Conservation (phyloP, 2,113 vertebrate genomes). For the Corydoras sp. region DNA sequence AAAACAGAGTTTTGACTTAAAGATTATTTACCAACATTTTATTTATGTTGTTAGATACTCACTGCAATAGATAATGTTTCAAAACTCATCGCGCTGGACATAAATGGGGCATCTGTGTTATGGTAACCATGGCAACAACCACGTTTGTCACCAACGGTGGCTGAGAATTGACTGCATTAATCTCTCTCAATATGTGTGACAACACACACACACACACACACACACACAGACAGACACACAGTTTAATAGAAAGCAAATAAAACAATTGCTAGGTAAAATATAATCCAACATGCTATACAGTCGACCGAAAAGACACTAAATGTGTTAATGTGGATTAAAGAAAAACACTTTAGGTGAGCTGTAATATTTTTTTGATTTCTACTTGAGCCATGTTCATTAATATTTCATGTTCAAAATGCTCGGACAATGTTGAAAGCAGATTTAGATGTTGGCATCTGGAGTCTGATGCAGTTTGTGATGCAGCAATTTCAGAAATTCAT, state of each 20-base stretch:
- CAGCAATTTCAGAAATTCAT: too few species aligned
- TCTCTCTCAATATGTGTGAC: conserved; percentile 27
- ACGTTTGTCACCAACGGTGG: conserved; percentile 43
- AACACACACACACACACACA: conserved; percentile 1
- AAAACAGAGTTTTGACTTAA: background rate
- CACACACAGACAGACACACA: background rate
- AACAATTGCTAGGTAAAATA: background rate
- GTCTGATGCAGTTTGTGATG: too few species aligned
- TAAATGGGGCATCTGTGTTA: conserved; percentile 64
- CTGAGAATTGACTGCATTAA: conserved; percentile 38
- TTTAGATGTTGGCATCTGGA: too few species aligned
- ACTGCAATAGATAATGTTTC: conserved; percentile 44
- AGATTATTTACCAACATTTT: conserved; percentile 2
- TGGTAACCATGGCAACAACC: conserved; percentile 64
- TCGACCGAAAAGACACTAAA: too few species aligned
- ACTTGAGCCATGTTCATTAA: too few species aligned
- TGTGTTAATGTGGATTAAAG: too few species aligned
- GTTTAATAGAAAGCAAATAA: background rate
- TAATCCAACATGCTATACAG: too few species aligned
- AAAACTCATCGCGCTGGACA: conserved; percentile 47
- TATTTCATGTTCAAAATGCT: too few species aligned
- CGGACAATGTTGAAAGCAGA: too few species aligned
- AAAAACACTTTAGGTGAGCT: too few species aligned
- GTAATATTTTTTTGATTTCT: too few species aligned
- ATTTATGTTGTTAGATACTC: conserved; percentile 24